These are phyloP conservation scores for Chrysaora quinquecirrha DNA, from an alignment of 30 jellyfish, hydroid and myxozoan species.

Conservation along the genomic window DNA sequence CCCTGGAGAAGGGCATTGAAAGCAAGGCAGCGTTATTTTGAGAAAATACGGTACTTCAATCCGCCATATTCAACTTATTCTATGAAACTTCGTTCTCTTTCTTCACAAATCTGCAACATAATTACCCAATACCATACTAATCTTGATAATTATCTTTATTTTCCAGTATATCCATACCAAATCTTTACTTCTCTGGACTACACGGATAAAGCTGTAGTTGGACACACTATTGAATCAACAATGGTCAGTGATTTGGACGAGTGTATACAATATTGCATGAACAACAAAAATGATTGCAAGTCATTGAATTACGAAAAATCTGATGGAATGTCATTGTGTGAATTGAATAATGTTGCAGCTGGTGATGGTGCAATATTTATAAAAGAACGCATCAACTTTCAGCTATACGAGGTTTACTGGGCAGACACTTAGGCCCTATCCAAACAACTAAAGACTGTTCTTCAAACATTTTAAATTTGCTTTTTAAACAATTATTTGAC, in stretches of 20 bases:
- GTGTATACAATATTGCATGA: slow-evolving; percentile 38
- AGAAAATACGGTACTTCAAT: too few relatives aligned
- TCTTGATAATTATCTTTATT: too few relatives aligned
- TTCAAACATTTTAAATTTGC: too few relatives aligned
- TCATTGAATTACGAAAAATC: slow-evolving; percentile 31
- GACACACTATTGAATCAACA: not conserved
- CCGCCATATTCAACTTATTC: too few relatives aligned
- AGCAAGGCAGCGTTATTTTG: too few relatives aligned
- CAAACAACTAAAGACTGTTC: too few relatives aligned
- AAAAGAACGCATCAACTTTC: slow-evolving; percentile 3
- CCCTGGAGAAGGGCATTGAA: too few relatives aligned
- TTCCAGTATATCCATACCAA: slow-evolving; percentile 14
- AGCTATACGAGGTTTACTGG: slow-evolving; percentile 46
- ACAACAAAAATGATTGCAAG: slow-evolving; percentile 21
- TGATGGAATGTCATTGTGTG: not conserved
- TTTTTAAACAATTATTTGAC: too few relatives aligned
- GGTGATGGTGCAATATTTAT: not conserved
- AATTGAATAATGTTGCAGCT: slow-evolving; percentile 23
- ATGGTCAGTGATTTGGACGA: slow-evolving; percentile 3
- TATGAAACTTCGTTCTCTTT: too few relatives aligned
- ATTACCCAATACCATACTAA: too few relatives aligned
- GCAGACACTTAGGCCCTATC: too few relatives aligned
- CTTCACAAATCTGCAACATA: too few relatives aligned
- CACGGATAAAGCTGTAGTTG: slow-evolving; percentile 45
- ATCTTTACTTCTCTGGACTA: slow-evolving; percentile 24